These are phyloP conservation scores for Homarus gammarus DNA, from an alignment of 2,888 invertebrate genomes.

Conservation along the genomic window DNA sequence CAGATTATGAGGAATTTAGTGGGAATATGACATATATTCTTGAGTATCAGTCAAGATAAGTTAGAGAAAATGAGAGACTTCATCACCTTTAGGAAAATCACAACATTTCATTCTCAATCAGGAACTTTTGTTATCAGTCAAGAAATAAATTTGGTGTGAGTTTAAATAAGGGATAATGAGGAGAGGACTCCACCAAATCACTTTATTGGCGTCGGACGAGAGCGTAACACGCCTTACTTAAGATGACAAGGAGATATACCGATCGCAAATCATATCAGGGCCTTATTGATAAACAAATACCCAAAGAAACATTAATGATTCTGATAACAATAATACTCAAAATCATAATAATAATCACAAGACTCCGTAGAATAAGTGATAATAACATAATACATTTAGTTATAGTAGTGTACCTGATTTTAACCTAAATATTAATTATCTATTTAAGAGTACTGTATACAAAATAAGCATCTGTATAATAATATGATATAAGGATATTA, in stretches of 20 bases:
- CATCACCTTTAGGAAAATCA: too few species aligned
- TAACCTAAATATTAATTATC: not conserved
- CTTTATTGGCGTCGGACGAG: conserved; percentile 65
- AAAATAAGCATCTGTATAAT: not conserved
- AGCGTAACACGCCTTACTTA: conserved; percentile 1
- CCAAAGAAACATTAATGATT: not conserved
- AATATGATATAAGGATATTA: not conserved
- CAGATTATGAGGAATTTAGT: too few species aligned
- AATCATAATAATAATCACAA: not conserved
- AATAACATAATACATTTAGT: not conserved
- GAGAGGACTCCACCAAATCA: conserved; percentile 66
- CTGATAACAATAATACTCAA: not conserved
- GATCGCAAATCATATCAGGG: conserved; percentile 4
- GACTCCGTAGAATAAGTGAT: not conserved
- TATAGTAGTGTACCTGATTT: not conserved
- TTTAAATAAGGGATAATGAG: too few species aligned
- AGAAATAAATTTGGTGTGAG: too few species aligned
- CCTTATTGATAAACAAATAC: not conserved
- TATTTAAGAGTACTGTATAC: not conserved
- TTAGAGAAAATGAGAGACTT: too few species aligned
- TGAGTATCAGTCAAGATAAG: too few species aligned
- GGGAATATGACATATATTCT: too few species aligned
- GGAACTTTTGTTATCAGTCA: too few species aligned
- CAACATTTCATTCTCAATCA: too few species aligned
- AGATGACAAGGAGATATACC: not conserved